Base-by-base conservation (phyloP, 35 echinoderm and acorn worm species). In the Ophioderma brevispina region DNA sequence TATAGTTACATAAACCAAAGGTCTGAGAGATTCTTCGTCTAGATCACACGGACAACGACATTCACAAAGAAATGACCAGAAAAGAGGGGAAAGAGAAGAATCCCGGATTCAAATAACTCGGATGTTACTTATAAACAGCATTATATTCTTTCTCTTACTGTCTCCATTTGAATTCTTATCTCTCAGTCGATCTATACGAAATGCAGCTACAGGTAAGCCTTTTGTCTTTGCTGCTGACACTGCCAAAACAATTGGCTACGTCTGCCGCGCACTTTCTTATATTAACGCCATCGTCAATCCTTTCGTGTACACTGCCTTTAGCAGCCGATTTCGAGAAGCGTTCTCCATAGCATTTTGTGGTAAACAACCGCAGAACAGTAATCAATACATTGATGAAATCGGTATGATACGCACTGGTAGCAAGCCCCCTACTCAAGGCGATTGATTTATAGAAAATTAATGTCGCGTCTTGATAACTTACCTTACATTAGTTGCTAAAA, bases 201-300 rank as follows among this genome's bases (percentile, higher is more conserved):
- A 15, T 70, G 59, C 59, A 18, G n/a, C n/a, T 70, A 70, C 59
- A 70, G 59, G 59, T 2, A 8, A 70, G n/a, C 17, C 59, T 4
- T 70, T 15, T 70, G n/a, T 25, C n/a, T 70, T 70, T 6, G 10
- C 59, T 30, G 23, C 59, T 13, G 23, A 70, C 28, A 13, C n/a
- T 70, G 59, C 59, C 23, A 70, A 6, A 15, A 70, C 59, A 70
- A 70, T 70, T 70, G 59, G 59, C 1, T 70, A 70, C 23, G 23
- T 70, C n/a, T 70, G 10, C 17, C 59, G 59, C 10, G 4, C 39
- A 6, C 25, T 95, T 35, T 37, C 84, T 1, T 95, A 95, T 79
- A 33, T 88, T 15, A 95, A 95, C 70, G 78, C 84, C n/a, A 87
- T 85, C 6, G 36, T 95, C 30, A 95, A 95, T 33, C 93, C 93